Evolutionary conservation across 2,797 vertebrate species (phyloP).

Genomic region (Leontocebus nigricollis): DNA sequence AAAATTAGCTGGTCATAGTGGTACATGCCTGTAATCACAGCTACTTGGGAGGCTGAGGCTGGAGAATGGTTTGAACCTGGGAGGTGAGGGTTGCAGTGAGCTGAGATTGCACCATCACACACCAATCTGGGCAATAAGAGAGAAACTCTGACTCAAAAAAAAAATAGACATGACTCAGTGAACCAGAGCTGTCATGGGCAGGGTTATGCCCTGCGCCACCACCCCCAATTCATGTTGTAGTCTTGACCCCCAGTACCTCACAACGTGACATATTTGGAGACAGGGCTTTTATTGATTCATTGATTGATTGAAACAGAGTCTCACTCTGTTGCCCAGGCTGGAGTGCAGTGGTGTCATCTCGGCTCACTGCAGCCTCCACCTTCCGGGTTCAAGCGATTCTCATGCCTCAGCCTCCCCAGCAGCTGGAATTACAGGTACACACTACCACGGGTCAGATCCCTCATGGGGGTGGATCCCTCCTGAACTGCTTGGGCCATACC

Average conservation of each 20-base stretch:
- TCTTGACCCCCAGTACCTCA: background rate
- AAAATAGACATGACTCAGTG: too few species aligned
- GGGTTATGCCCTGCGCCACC: accelerated
- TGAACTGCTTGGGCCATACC: background rate
- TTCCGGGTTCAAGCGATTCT: background rate
- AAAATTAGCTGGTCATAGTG: too few species aligned
- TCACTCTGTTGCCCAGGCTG: background rate
- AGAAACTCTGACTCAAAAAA: too few species aligned
- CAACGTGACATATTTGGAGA: background rate
- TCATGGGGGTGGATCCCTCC: background rate
- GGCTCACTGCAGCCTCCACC: background rate
- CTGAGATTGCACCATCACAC: too few species aligned
- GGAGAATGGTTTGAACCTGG: too few species aligned
- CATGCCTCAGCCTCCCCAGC: background rate
- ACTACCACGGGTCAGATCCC: background rate
- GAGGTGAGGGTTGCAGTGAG: too few species aligned
- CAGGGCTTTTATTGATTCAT: background rate
- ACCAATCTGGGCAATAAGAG: too few species aligned
- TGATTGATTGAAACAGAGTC: too few species aligned
- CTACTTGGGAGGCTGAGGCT: too few species aligned
- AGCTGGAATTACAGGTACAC: background rate
- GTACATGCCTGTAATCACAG: too few species aligned
- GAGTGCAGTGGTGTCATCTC: background rate
- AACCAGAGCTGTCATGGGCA: background rate
- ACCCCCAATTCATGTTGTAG: too few species aligned